These are phyloP conservation scores for Anthoscopus minutus DNA, from an alignment of 2,113 vertebrate genomes.

Conservation along the genomic window DNA sequence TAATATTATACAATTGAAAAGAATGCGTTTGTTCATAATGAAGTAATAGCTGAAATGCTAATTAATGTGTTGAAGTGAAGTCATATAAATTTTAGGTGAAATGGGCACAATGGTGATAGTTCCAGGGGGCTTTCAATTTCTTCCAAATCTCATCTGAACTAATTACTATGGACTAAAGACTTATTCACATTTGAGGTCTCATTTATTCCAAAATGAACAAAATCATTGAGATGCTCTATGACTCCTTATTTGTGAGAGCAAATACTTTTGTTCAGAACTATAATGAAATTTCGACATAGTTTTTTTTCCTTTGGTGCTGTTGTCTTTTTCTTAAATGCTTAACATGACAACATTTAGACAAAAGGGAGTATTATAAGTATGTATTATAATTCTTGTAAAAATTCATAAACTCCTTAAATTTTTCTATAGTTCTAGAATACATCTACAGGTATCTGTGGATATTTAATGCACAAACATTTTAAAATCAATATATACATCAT, in stretches of 20 bases:
- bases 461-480: constrained; percentile 12
- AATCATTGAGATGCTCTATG: neutral
- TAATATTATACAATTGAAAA: neutral
- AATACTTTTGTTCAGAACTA: neutral
- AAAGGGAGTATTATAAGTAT: neutral
- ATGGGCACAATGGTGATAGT: neutral
- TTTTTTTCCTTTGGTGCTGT: neutral
- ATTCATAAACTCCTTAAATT: neutral
- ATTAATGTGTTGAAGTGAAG: neutral
- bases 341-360: neutral
- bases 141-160: neutral
- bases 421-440: constrained; percentile 10
- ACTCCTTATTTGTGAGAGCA: neutral
- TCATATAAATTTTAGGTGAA: neutral
- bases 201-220: neutral
- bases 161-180: neutral
- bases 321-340: neutral
- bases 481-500: neutral
- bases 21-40: neutral
- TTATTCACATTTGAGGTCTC: neutral
- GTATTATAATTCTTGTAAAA: neutral
- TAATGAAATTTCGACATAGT: neutral
- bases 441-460: neutral
- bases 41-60: neutral
- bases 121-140: neutral